phyloP scores from a whole-genome alignment of 2,113 vertebrate species.

The Enhydra lutris region DNA sequence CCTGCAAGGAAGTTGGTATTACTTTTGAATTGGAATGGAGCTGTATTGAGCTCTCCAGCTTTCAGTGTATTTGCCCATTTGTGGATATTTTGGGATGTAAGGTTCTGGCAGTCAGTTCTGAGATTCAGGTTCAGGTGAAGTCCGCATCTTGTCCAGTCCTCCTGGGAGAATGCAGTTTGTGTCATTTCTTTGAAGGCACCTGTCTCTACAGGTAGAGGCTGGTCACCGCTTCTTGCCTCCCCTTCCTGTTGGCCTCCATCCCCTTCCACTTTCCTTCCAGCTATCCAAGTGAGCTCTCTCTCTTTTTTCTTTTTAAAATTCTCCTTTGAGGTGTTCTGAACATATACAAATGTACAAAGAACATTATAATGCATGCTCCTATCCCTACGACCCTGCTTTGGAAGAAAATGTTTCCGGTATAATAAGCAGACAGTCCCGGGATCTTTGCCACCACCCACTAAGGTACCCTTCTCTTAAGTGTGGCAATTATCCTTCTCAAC shows the following conservation, averaged over 20 bases:
- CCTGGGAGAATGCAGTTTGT: not conserved
- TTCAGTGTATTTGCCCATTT: not conserved
- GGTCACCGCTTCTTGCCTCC: not conserved
- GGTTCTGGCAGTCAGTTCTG: not conserved
- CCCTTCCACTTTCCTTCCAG: not conserved
- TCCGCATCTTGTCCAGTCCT: not conserved
- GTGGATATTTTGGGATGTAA: not conserved
- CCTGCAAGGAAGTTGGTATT: not conserved
- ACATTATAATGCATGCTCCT: not conserved
- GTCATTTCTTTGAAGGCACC: not conserved
- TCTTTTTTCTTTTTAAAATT: not conserved
- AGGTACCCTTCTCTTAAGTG: not conserved
- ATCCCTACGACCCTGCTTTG: not conserved
- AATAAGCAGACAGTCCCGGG: not conserved
- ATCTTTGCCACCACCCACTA: not conserved
- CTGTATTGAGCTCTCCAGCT: not conserved
- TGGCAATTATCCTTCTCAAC: not conserved
- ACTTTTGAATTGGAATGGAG: constrained; percentile 38
- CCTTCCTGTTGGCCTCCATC: not conserved
- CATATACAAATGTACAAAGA: not conserved
- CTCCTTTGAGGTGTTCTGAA: not conserved
- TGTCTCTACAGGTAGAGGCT: not conserved
- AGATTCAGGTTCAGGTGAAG: not conserved
- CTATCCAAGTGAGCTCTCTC: not conserved
- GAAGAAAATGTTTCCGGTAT: not conserved